Conservation (phyloP, 2,113 vertebrate species). For the Podocnemis expansa region DNA sequence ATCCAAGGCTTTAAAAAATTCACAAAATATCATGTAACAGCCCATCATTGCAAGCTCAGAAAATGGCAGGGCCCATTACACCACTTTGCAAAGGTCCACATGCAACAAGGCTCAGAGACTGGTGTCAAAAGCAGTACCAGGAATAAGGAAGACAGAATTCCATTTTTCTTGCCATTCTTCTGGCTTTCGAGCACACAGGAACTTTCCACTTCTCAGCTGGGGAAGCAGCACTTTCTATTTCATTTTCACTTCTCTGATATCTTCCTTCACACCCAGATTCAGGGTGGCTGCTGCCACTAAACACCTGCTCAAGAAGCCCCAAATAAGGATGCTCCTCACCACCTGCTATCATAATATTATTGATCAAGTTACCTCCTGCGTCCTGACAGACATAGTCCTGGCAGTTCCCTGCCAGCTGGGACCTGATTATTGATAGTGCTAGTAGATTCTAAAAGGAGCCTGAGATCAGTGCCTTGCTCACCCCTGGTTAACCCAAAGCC, state of each 20-base stretch:
- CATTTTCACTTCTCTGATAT: neutral
- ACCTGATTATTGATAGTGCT: constrained; percentile 24
- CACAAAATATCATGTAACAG: neutral
- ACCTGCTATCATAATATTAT: constrained; percentile 8
- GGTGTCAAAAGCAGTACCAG: neutral
- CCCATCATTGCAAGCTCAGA: neutral
- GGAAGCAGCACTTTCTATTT: too few relatives aligned
- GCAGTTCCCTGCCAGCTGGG: neutral
- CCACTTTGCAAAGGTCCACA: too few relatives aligned
- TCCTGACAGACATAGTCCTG: neutral
- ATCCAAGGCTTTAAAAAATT: neutral
- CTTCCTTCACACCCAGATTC: neutral
- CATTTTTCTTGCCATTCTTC: neutral
- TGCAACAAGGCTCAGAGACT: neutral
- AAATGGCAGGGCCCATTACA: neutral
- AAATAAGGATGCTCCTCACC: neutral
- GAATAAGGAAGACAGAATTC: neutral
- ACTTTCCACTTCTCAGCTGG: neutral
- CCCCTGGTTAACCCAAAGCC: constrained; percentile 7
- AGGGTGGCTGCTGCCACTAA: constrained; percentile 37
- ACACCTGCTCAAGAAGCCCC: constrained; percentile 41
- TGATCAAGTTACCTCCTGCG: constrained; percentile 44
- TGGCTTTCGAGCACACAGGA: neutral
- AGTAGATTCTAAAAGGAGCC: constrained; percentile 38
- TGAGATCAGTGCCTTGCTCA: neutral